Percentiles rank a stretch among this genome's conserved stretches.
phyloP scores from a whole-genome alignment of 2,797 vertebrate genomes.

The Myiotriccus ornatus region DNA sequence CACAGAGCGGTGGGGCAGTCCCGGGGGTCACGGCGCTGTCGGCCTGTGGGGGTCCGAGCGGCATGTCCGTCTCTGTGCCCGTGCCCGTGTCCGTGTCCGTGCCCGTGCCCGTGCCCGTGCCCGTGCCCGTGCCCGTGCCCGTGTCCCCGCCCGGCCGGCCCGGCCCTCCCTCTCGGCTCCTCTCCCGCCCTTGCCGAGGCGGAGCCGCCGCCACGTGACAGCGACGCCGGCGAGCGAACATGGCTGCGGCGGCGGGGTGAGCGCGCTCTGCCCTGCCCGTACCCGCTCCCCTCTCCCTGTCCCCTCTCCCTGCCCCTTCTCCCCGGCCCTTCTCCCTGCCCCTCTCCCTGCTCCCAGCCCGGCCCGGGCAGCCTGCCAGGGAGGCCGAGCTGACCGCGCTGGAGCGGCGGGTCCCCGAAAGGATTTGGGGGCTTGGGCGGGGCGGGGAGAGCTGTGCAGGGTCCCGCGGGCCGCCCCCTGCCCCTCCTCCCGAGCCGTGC shows the following conservation, averaged over 20 bases:
- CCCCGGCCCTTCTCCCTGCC: no score
- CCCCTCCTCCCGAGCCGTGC: neutral
- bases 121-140: no score
- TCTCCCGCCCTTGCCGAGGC: neutral
- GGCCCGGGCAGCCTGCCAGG: neutral
- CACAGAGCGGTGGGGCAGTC: no score
- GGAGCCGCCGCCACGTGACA: slow-evolving; percentile 71
- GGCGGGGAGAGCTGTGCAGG: neutral
- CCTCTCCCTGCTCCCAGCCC: neutral
- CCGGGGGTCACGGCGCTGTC: no score
- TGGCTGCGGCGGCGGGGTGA: slow-evolving; percentile 33
- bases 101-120: no score
- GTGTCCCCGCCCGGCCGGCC: no score
- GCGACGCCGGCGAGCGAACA: neutral
- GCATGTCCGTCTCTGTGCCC: no score
- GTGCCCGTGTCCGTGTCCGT: no score
- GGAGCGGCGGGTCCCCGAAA: neutral
- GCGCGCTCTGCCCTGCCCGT: neutral
- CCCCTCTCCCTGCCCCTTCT: no score
- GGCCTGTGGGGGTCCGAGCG: no score
- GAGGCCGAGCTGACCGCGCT: neutral
- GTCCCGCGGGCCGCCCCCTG: neutral
- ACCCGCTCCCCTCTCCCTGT: no score
- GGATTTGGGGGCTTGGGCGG: neutral
- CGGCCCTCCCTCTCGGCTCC: no score